Percentiles rank a stretch among this genome's conserved stretches.
phyloP scores from a whole-genome alignment of 2,888 invertebrate species.

The Athetis lepigone region DNA sequence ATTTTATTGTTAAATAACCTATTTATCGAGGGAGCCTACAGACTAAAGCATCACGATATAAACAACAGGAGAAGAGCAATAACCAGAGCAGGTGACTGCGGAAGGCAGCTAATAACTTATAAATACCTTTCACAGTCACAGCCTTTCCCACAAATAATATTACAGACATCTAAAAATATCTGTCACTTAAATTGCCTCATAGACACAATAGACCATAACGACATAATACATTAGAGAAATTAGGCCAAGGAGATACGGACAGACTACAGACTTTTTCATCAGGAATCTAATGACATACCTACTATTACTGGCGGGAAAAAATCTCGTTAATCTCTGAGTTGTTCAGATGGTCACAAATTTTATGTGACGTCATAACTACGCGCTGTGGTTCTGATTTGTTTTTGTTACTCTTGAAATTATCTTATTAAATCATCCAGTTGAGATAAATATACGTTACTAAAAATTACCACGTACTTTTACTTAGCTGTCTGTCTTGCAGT shows the following conservation, averaged over 20 bases:
- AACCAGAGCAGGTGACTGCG: too few species aligned
- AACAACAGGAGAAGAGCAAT: too few species aligned
- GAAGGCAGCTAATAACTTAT: too few species aligned
- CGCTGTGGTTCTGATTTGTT: neutral
- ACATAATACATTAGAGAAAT: conserved; percentile 34
- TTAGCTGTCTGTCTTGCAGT: too few species aligned
- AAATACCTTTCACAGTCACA: neutral
- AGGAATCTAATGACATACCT: neutral
- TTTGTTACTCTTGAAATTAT: neutral
- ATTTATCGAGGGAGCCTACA: too few species aligned
- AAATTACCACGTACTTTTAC: too few species aligned
- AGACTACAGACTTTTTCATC: neutral
- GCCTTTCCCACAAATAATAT: neutral
- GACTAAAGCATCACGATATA: too few species aligned
- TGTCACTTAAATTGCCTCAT: neutral
- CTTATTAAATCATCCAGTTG: too few species aligned
- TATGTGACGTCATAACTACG: neutral
- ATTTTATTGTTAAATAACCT: too few species aligned
- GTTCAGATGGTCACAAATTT: neutral
- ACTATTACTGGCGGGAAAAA: neutral
- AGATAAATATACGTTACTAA: too few species aligned
- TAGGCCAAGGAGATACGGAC: conserved; percentile 32
- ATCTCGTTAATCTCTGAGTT: neutral
- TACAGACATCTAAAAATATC: conserved; percentile 4
- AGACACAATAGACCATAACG: conserved; percentile 13